phyloP scores from a whole-genome alignment of 2,113 vertebrate genomes.

The Malurus elegans region DNA sequence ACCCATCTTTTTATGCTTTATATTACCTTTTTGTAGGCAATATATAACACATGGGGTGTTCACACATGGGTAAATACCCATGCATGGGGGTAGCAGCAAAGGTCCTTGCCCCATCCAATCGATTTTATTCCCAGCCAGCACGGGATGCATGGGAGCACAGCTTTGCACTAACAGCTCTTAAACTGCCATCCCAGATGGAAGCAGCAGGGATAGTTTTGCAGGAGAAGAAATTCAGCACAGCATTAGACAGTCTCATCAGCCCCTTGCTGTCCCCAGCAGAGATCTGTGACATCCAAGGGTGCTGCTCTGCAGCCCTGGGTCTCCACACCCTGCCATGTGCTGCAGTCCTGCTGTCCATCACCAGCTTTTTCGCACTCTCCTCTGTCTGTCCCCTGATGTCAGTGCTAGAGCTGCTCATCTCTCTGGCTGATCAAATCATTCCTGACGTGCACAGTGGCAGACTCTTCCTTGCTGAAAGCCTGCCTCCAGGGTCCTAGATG shows the following conservation, averaged over 20 bases:
- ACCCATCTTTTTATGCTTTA: not conserved
- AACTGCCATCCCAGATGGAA: not conserved
- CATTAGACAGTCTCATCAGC: not conserved
- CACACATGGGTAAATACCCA: not conserved
- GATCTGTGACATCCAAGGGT: accelerated
- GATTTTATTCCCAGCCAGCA: not conserved
- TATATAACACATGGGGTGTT: not conserved
- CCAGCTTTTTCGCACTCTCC: constrained; percentile 54
- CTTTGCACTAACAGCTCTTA: not conserved
- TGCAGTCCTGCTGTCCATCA: not conserved
- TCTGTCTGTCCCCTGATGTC: constrained; percentile 72
- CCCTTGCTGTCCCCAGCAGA: not conserved
- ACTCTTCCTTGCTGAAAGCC: not conserved
- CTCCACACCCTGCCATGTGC: not conserved
- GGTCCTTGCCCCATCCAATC: not conserved
- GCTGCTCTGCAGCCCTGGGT: not conserved
- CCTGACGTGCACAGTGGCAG: constrained; percentile 37
- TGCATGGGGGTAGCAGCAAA: not conserved
- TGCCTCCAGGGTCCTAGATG: constrained; percentile 17
- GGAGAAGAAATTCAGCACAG: not conserved
- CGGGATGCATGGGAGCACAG: not conserved
- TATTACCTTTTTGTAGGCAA: not conserved
- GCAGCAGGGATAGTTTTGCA: not conserved
- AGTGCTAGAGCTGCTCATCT: constrained; percentile 41
- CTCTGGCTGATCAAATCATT: constrained; percentile 59